Percentiles rank a stretch among this genome's conserved stretches.
Evolutionary conservation across 2,797 vertebrate species (phyloP).

Genomic region (Malurus splendens): DNA sequence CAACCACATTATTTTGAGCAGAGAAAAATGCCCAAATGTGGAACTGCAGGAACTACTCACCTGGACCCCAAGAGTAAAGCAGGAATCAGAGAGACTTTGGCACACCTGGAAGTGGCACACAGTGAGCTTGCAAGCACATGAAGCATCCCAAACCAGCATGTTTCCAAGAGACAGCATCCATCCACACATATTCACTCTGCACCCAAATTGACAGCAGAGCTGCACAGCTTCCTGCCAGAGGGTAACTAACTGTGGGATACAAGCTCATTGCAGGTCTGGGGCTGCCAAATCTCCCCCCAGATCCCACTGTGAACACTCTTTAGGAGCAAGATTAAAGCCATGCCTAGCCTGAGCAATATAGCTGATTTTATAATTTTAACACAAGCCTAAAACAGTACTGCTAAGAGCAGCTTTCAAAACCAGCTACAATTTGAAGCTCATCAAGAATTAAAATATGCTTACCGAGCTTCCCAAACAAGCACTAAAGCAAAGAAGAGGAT

Average conservation of each 20-base stretch:
- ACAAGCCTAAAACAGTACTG: background rate
- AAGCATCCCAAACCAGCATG: background rate
- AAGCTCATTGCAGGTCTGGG: background rate
- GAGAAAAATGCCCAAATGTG: background rate
- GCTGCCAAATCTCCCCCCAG: background rate
- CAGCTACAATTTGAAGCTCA: background rate
- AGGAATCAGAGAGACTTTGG: background rate
- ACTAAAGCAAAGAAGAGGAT: background rate
- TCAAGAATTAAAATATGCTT: background rate
- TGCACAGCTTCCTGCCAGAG: background rate
- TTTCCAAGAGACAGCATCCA: background rate
- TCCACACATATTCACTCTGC: background rate
- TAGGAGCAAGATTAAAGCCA: background rate
- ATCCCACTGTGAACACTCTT: background rate
- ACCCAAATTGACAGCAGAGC: background rate
- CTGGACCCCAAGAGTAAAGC: background rate
- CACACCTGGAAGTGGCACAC: background rate
- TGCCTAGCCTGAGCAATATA: background rate
- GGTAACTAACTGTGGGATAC: background rate
- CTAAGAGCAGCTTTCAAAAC: background rate
- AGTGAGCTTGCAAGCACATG: background rate
- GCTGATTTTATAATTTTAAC: background rate
- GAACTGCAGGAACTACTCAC: background rate
- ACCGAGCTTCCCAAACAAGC: background rate
- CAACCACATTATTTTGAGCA: background rate